phyloP scores from a whole-genome alignment of 2,888 invertebrate species.

The Lathronympha strigana region DNA sequence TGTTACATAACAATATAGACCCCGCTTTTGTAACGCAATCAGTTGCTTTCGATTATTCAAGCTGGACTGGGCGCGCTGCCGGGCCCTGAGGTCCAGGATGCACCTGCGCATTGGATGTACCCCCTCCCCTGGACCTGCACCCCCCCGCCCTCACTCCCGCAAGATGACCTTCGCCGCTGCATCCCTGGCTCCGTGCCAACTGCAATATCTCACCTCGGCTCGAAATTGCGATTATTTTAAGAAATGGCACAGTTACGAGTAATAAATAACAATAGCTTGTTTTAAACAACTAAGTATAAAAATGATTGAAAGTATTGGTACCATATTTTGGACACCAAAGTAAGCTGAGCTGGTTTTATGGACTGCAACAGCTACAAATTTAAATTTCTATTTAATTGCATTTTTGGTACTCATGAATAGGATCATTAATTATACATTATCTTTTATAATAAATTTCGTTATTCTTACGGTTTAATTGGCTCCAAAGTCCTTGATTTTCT shows the following conservation, averaged over 20 bases:
- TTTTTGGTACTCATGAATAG: not conserved
- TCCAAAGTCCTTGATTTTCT: not conserved
- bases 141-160: conserved; percentile 45
- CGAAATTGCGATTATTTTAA: conserved; percentile 20
- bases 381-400: not conserved
- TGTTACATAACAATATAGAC: not conserved
- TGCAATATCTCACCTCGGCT: conserved; percentile 53
- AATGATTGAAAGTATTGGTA: not conserved
- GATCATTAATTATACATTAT: not conserved
- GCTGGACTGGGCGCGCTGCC: conserved; percentile 38
- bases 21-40: not conserved
- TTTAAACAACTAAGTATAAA: not conserved
- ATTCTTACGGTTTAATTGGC: not conserved
- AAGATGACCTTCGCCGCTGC: conserved; percentile 70
- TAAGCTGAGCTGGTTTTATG: not conserved
- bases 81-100: conserved; percentile 59
- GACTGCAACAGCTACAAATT: not conserved
- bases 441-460: not conserved
- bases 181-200: conserved; percentile 74
- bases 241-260: conserved; percentile 13
- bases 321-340: not conserved
- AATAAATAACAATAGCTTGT: conserved; percentile 4
- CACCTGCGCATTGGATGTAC: conserved; percentile 72
- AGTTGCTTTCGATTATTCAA: not conserved
- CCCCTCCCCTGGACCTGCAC: conserved; percentile 44